A percentile compares a stretch with the other conserved stretches of the same genome.
Conservation (phyloP, 2,888 invertebrate genomes). For the Meloe dianella region DNA sequence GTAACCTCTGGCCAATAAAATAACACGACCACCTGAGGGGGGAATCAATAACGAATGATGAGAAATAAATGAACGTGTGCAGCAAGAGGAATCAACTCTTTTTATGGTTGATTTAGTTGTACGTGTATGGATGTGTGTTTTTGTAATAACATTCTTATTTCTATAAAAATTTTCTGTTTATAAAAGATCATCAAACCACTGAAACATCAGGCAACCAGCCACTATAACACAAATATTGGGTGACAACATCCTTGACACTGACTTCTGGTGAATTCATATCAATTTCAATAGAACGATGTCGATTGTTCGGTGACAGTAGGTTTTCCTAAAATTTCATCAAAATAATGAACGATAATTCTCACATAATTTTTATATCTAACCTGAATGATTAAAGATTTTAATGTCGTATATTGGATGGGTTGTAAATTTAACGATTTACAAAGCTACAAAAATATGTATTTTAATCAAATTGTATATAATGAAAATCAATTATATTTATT, state of each 20-base stretch:
- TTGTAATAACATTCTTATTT: too few species aligned
- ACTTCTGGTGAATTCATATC: constrained; percentile 42
- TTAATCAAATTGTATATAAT: neutral
- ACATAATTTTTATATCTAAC: constrained; percentile 47
- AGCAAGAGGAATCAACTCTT: too few species aligned
- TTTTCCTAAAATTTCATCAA: constrained; percentile 51
- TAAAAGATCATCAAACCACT: constrained; percentile 32
- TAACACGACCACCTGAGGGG: too few species aligned
- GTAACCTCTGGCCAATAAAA: neutral
- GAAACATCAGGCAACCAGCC: constrained; percentile 55
- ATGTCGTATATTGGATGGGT: constrained; percentile 86
- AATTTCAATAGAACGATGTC: constrained; percentile 38
- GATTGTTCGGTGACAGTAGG: constrained; percentile 44
- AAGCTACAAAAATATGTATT: constrained; percentile 62
- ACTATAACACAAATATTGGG: constrained; percentile 52
- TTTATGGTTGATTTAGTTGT: too few species aligned
- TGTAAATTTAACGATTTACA: constrained; percentile 80
- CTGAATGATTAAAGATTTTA: constrained; percentile 85
- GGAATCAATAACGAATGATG: too few species aligned
- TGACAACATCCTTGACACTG: constrained; percentile 51
- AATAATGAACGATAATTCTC: constrained; percentile 14
- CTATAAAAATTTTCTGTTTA: too few species aligned
- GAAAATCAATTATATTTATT: too few species aligned
- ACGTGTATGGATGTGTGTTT: too few species aligned
- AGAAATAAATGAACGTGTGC: too few species aligned